Percentiles rank a stretch among this genome's conserved stretches.
Evolutionary conservation across 2,888 invertebrate species (phyloP).

Genomic region (Lasioglossum leucozonium): DNA sequence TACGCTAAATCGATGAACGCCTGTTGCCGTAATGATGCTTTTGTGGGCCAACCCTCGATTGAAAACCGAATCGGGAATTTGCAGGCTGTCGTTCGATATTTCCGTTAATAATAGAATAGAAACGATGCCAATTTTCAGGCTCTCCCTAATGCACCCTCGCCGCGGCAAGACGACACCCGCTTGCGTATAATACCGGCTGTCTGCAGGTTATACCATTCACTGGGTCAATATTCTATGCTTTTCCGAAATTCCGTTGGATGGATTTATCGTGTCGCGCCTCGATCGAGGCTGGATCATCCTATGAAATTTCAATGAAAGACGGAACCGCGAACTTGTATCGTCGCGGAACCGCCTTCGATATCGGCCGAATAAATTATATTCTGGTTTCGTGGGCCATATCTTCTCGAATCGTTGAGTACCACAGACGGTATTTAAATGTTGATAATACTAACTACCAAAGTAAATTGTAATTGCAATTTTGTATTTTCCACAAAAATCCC

Average conservation of each 20-base stretch:
- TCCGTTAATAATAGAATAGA: conserved; percentile 65
- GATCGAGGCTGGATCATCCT: background rate
- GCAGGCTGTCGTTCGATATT: conserved; percentile 49
- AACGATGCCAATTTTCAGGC: conserved; percentile 65
- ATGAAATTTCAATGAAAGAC: background rate
- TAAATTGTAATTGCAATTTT: background rate
- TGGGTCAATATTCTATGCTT: conserved; percentile 57
- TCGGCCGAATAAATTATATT: background rate
- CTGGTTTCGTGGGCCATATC: background rate
- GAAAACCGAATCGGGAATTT: conserved; percentile 52
- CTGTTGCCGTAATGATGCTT: conserved; percentile 57
- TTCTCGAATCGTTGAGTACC: background rate
- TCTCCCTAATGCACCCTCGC: conserved; percentile 48
- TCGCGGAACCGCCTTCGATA: background rate
- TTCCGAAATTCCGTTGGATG: conserved; percentile 47
- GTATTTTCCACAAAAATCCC: background rate
- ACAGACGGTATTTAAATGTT: too few relatives aligned
- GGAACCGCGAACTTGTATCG: background rate
- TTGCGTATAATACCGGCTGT: conserved; percentile 25
- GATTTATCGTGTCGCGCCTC: conserved; percentile 1
- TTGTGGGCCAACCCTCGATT: conserved; percentile 35
- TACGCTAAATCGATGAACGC: conserved; percentile 54
- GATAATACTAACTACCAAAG: too few relatives aligned
- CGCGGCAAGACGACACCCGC: conserved; percentile 39
- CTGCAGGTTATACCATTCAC: conserved; percentile 57